phyloP scores from a whole-genome alignment of 2,888 invertebrate species.

The Nemurella pictetii region DNA sequence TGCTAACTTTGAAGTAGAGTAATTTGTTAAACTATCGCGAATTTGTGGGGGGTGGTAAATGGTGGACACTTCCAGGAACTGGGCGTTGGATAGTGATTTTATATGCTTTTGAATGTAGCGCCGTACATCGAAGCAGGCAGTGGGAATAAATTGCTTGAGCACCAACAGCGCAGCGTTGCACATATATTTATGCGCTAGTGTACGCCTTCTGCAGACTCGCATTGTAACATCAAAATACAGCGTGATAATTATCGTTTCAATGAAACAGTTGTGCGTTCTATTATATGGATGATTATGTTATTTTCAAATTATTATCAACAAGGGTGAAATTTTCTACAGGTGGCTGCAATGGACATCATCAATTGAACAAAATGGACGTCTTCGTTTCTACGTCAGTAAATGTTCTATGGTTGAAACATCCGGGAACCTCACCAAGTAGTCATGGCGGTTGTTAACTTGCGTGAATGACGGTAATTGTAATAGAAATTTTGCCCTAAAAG shows the following conservation, averaged over 20 bases:
- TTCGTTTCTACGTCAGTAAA: constrained; percentile 21
- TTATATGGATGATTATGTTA: not conserved
- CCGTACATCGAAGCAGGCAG: not conserved
- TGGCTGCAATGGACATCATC: not conserved
- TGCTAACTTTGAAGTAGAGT: not conserved
- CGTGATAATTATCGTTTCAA: too few species aligned
- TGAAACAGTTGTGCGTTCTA: too few species aligned
- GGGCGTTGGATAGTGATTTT: not conserved
- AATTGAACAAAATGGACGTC: constrained; percentile 14
- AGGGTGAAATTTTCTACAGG: not conserved
- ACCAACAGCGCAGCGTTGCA: not conserved
- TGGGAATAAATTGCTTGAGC: not conserved
- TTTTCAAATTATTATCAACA: not conserved
- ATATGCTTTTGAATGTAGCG: not conserved
- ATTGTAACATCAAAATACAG: too few species aligned
- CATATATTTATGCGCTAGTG: not conserved
- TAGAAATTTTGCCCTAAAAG: constrained; percentile 47
- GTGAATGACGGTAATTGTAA: constrained; percentile 55
- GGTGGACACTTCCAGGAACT: not conserved
- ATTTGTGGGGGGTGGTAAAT: not conserved
- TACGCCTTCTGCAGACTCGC: too few species aligned
- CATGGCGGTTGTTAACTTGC: constrained; percentile 72
- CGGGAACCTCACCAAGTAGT: constrained; percentile 70
- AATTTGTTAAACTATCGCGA: not conserved
- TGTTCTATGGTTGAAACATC: constrained; percentile 57